Base-by-base conservation (phyloP, 1,140 invertebrate species). In the Lordiphosa mommai region DNA sequence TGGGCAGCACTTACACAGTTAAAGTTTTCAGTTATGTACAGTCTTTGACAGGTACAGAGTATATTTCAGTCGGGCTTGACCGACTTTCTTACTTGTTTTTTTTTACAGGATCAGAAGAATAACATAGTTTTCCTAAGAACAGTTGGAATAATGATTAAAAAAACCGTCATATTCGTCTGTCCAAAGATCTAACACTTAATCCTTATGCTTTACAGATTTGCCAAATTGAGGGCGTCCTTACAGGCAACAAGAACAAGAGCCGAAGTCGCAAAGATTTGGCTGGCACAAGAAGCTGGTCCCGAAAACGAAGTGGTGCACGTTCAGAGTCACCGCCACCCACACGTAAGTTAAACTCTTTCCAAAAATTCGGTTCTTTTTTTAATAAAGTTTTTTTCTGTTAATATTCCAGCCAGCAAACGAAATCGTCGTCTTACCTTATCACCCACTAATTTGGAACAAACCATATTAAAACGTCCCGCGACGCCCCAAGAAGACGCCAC, bases 321-420 rank as follows among this genome's bases (percentile, higher is more conserved):
- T 47, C 61, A 7, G 68, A 20, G 7, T 57, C 60, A n/a, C 34
- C 69, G 8, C n/a, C 20, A 34, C 10, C n/a, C 5, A 66, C 53
- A 1, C 33, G 68, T 72, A 50, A 8, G 48, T 34, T 13, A 2
- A 6, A 23, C 14, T 2, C 2, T 10, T 27, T 1, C 20, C 3
- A 3, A 13, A 7, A 13, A 10, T 13, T 12, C 4, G 4, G 4
- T 5, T 23, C 20, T 0, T 1, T 23, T 12, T 43, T 10, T 13
- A 3, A 6, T 4, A 20, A 2, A 40, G 0, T 13, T 20, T 20
- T 4, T 40, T 2, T 17, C 4, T 6, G 10, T 41, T 27, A 5
- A 23, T 3, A 3, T 50, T 2, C 12, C 32, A 64, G 61, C 48
- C 3, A 30, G 9, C n/a, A 51, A 37, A 20, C 46, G 7, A 16